Conservation (phyloP, 23 tunicate genomes). For the Clavelina lepadiformis region DNA sequence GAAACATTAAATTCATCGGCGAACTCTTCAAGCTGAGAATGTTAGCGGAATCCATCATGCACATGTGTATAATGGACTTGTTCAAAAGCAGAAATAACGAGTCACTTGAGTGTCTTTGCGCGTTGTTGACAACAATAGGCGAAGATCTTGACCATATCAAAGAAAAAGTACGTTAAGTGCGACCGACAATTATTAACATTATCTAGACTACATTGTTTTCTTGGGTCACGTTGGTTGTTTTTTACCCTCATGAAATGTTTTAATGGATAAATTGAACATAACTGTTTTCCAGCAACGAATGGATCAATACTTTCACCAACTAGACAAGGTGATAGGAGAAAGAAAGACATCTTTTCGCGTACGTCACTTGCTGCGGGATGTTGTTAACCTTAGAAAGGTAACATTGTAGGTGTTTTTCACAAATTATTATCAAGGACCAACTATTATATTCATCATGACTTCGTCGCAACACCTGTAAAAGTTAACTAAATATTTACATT, state of each 20-base stretch:
- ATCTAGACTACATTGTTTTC: too few relatives aligned
- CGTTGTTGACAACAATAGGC: constrained; percentile 72
- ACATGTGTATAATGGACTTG: constrained; percentile 78
- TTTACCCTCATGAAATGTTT: too few relatives aligned
- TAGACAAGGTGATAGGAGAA: constrained; percentile 30
- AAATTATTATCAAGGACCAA: too few relatives aligned
- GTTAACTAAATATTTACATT: too few relatives aligned
- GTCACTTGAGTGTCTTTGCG: constrained; percentile 60
- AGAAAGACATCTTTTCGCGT: constrained; percentile 41
- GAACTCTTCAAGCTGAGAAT: constrained; percentile 81
- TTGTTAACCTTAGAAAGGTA: constrained; percentile 46
- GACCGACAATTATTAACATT: too few relatives aligned
- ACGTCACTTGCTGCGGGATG: constrained; percentile 59
- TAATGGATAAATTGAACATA: too few relatives aligned
- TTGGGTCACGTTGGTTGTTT: too few relatives aligned
- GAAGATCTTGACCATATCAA: constrained; percentile 65
- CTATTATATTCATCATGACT: too few relatives aligned
- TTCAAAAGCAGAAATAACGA: constrained; percentile 57
- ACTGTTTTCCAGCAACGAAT: constrained; percentile 20
- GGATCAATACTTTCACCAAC: constrained; percentile 47
- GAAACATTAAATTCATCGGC: constrained; percentile 92
- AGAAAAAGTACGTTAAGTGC: constrained; percentile 77
- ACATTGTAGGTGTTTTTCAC: neutral
- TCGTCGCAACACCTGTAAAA: too few relatives aligned
- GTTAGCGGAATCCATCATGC: constrained; percentile 78